Percentiles rank a stretch among this genome's conserved stretches.
Conservation (phyloP, 1,140 invertebrate species). For the Pissodes strobi region DNA sequence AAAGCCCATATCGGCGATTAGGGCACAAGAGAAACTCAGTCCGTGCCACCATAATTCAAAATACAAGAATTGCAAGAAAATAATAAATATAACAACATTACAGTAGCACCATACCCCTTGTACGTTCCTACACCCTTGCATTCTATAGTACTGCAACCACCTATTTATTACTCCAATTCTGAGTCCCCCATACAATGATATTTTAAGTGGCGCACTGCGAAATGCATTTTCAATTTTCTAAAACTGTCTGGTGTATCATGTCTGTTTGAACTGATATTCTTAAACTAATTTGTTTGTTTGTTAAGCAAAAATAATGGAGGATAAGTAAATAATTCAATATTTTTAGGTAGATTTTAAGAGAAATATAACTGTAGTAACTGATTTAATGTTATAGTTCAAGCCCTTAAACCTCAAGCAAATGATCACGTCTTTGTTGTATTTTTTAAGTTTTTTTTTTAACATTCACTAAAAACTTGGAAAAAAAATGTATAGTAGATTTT, state of each 20-base stretch:
- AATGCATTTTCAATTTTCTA: not conserved
- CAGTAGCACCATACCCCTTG: not conserved
- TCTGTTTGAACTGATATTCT: not conserved
- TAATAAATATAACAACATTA: not conserved
- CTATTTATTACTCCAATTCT: no score
- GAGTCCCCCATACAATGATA: no score
- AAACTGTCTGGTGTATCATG: not conserved
- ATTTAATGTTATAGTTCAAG: no score
- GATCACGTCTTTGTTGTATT: no score
- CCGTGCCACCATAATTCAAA: conserved; percentile 14
- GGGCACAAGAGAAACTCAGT: conserved; percentile 12
- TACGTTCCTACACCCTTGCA: no score
- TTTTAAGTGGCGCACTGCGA: not conserved
- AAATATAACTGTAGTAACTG: not conserved
- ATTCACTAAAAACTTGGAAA: no score
- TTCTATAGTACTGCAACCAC: no score
- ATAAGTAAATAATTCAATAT: not conserved
- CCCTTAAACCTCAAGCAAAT: no score
- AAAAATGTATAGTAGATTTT: no score
- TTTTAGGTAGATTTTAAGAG: not conserved
- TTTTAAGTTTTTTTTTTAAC: no score
- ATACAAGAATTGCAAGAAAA: conserved; percentile 12
- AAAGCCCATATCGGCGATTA: conserved; percentile 14
- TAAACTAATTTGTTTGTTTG: not conserved
- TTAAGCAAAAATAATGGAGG: not conserved